These are phyloP conservation scores for Eonycteris spelaea DNA, from an alignment of 2,113 vertebrate species.

Conservation along the genomic window DNA sequence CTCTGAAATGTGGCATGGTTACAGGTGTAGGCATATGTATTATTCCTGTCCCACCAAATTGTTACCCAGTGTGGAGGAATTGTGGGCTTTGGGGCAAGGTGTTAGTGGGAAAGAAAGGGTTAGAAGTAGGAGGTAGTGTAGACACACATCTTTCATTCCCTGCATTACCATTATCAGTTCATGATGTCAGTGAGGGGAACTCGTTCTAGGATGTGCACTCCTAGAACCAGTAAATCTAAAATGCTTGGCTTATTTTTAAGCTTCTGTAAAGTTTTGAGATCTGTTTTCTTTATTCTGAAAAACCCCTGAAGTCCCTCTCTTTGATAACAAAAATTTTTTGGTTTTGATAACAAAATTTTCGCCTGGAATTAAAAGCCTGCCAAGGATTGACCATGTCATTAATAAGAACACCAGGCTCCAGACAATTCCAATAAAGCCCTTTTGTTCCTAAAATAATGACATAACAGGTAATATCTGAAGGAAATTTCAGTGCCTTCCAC, in stretches of 20 bases:
- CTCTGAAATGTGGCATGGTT: not conserved
- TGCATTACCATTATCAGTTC: not conserved
- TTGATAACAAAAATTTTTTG: not conserved
- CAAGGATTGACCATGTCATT: not conserved
- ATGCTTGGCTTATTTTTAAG: not conserved
- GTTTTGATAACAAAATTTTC: not conserved
- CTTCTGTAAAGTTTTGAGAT: not conserved
- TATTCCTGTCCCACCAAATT: not conserved
- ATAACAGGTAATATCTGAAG: not conserved
- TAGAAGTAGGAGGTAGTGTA: too few relatives aligned
- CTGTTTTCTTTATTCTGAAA: not conserved
- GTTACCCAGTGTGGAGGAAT: not conserved
- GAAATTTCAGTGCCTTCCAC: not conserved
- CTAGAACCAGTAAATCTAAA: not conserved
- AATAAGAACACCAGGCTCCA: not conserved
- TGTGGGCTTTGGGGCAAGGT: not conserved
- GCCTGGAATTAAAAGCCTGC: not conserved
- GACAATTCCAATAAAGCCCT: not conserved
- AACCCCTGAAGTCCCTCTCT: not conserved
- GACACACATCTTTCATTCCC: not conserved
- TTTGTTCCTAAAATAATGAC: not conserved
- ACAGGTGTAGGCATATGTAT: fast-evolving
- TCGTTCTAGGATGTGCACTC: not conserved
- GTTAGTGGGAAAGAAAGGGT: not conserved
- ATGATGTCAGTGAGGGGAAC: not conserved